Percentiles rank a stretch among this genome's conserved stretches.
Evolutionary conservation across 1,140 invertebrate genomes (phyloP).

Genomic region (Nixonia krombeini): DNA sequence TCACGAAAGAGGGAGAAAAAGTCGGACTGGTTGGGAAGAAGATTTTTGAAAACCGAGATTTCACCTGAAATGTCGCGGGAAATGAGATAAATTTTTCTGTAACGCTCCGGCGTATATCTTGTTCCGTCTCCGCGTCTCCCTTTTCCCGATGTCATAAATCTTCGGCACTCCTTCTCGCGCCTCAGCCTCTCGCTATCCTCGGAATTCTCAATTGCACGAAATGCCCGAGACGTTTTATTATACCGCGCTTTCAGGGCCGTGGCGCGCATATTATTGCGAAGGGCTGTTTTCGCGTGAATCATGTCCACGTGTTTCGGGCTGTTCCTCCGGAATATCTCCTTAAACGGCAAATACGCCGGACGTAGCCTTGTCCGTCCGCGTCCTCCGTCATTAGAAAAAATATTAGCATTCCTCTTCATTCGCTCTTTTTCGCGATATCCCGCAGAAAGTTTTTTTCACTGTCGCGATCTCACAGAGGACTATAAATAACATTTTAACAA

Average conservation of each 20-base stretch:
- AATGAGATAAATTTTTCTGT: slow-evolving; percentile 27
- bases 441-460: too few relatives aligned
- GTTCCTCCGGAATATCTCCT: neutral
- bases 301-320: slow-evolving; percentile 12
- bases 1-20: too few relatives aligned
- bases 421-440: neutral
- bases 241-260: slow-evolving; percentile 26
- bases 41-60: too few relatives aligned
- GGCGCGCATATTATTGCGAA: slow-evolving; percentile 23
- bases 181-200: slow-evolving; percentile 8
- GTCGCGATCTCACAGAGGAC: neutral
- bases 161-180: slow-evolving; percentile 24
- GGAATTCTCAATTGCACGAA: slow-evolving; percentile 44
- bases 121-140: slow-evolving; percentile 4
- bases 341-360: neutral
- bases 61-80: slow-evolving; percentile 11
- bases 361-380: too few relatives aligned
- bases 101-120: slow-evolving; percentile 20
- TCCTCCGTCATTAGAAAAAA: too few relatives aligned
- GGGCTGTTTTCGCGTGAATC: slow-evolving; percentile 21
- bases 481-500: neutral
- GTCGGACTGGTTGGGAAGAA: too few relatives aligned
- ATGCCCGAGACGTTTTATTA: slow-evolving; percentile 38
- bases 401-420: neutral
- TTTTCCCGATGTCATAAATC: slow-evolving; percentile 31